Conservation (phyloP, 1,140 invertebrate species). For the Scaptodrosophila lebanonensis region DNA sequence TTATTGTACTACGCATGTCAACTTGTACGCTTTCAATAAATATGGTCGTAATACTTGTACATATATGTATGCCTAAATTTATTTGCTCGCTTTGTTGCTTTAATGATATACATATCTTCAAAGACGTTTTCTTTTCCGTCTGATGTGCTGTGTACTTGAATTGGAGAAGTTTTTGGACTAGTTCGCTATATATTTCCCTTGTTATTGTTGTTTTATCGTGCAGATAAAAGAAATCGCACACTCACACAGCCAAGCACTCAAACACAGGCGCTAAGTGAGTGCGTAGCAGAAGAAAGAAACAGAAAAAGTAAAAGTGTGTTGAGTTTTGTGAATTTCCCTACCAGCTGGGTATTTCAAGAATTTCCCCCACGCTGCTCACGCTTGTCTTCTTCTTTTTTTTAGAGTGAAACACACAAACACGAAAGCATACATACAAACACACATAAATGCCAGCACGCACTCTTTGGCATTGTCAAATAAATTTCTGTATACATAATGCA, state of each 20-base stretch:
- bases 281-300: constrained; percentile 26
- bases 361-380: constrained; percentile 60
- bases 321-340: constrained; percentile 60
- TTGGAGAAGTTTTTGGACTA: constrained; percentile 37
- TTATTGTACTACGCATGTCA: constrained; percentile 73
- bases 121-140: constrained; percentile 11
- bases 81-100: constrained; percentile 21
- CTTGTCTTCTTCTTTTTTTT: constrained; percentile 41
- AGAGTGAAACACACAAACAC: constrained; percentile 23
- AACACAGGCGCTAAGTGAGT: not conserved
- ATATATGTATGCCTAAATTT: not conserved
- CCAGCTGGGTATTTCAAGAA: constrained; percentile 50
- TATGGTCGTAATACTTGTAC: too few relatives aligned
- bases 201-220: constrained; percentile 54
- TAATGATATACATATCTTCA: too few relatives aligned
- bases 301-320: constrained; percentile 70
- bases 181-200: constrained; percentile 53
- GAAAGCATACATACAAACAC: constrained; percentile 3
- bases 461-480: constrained; percentile 22
- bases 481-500: constrained; percentile 54
- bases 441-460: not conserved
- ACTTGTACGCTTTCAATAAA: constrained; percentile 61
- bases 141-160: constrained; percentile 14
- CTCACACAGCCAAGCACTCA: not conserved
- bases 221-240: constrained; percentile 24